Evolutionary conservation across 2,113 vertebrate genomes (phyloP).

Genomic region (Sylvia atricapilla): DNA sequence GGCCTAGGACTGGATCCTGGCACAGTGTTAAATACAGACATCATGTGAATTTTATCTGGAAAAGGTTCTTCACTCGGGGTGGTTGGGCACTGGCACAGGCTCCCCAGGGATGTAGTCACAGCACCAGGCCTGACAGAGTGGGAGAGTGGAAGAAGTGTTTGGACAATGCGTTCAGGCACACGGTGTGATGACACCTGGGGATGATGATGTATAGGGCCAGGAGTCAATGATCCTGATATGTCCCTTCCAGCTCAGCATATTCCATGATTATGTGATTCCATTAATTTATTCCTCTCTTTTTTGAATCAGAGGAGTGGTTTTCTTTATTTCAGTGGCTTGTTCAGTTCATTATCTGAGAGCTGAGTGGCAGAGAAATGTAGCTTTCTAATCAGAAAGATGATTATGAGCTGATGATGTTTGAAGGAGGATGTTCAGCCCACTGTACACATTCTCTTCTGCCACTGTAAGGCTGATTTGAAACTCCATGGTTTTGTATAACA

Average conservation of each 20-base stretch:
- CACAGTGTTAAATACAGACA: background rate
- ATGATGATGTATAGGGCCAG: background rate
- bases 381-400: background rate
- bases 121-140: background rate
- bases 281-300: background rate
- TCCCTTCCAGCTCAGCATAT: background rate
- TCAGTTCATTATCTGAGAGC: background rate
- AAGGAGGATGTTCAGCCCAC: background rate
- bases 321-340: background rate
- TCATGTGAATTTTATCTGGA: background rate
- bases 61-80: background rate
- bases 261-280: background rate
- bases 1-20: background rate
- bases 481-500: background rate
- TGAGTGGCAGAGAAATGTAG: background rate
- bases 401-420: background rate
- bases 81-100: background rate
- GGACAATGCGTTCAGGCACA: background rate
- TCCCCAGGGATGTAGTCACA: background rate
- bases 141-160: background rate
- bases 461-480: background rate
- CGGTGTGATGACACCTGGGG: background rate
- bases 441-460: background rate
- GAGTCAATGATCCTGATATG: rapidly evolving
- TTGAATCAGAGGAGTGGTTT: background rate